Base-by-base conservation (phyloP, 2,888 invertebrate species). In the Limenitis arthemis region DNA sequence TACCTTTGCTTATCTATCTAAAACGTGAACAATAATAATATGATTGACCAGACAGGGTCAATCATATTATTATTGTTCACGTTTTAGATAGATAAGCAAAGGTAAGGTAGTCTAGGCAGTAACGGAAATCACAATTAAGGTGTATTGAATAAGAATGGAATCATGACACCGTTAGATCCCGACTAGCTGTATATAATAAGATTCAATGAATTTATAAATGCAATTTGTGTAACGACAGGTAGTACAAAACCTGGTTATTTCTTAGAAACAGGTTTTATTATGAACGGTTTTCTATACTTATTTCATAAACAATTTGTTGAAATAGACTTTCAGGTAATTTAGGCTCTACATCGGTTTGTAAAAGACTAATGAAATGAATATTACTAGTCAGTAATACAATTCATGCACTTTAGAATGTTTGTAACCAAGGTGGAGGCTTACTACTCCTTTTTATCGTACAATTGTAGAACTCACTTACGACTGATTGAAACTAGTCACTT, bases 11-110 rank as follows among this genome's bases (percentile, higher is more conserved):
- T 47, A 75, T 76, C 74, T 77, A 80, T 82, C 74, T 72, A 73
- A 77, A 80, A 75, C 79, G 79, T 79, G 81, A 79, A 83, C 80
- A 79, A 80, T 80, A 72, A 79, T 80, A 80, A 80, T 77, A 79
- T 81, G 1, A 20, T 20, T 20, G 20, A 20, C 20, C 20, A n/a
- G n/a, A n/a, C n/a, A n/a, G n/a, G 20, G 20, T 20, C 20, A 20
- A 20, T 20, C 1, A 81, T 79, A 77, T 80, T 80, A 80, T 79
- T 72, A 80, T 80, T 79, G 80, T 83, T 79, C 81, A 79, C 79
- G 79, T 75, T 80, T 77, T 73, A 72, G 74, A 82, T 80, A 77
- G 74, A 76, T 75, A 47, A 55, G 71, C 73, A 77, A 68, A 66
- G 61, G 73, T 71, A 66, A 67, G 68, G 63, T 28, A 31, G 43